Evolutionary conservation across 2,113 vertebrate species (phyloP), one percentile per base, ranked within the genome.

Genomic region (Dromas ardeola): DNA sequence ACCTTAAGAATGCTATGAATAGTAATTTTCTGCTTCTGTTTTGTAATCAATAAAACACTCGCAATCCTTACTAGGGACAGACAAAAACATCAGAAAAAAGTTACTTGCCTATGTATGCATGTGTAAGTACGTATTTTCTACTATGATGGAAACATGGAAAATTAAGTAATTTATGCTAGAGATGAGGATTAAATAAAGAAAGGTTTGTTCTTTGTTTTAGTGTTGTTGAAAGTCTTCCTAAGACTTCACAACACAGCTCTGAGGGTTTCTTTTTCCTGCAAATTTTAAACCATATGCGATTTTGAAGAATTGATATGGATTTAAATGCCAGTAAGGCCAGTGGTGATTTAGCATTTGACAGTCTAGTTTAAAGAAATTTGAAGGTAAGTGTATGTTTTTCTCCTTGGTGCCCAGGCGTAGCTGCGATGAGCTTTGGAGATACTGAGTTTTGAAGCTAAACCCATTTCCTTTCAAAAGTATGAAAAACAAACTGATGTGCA

Each of bases 391-490:
- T 58, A 32, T 50, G 11, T 76, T 88, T 95, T 95, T 70, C 27
- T 86, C 36, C 50, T 14, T 32, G 52, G 10, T 63, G 36, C 85
- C 36, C 12, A 94, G 74, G 20, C 58, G 49, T 73, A 71, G 42
- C 45, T 29, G 18, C 85, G 56, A 85, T 94, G 78, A 97, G 29
- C 42, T 93, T 90, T 86, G 59, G 55, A 93, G 66, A 70, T 73
- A 45, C 11, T 56, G 76, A 93, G 27, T 83, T 93, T 96, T 83
- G 70, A 94, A 95, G 63, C 34, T n/a, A 87, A 63, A 84, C 29
- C 70, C 43, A 40, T 94, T 97, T 97, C 70, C 69, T 97, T 96
- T 95, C 87, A 96, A 93, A 90, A 95, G 36, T 93, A 87, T 70
- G 71, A 86, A 93, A 95, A 86, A 40, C 81, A 94, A 94, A 94